A percentile compares a stretch with the other conserved stretches of the same genome.
These are phyloP conservation scores for Diorhabda elongata DNA, from an alignment of 1,140 invertebrate genomes.

Conservation along the genomic window DNA sequence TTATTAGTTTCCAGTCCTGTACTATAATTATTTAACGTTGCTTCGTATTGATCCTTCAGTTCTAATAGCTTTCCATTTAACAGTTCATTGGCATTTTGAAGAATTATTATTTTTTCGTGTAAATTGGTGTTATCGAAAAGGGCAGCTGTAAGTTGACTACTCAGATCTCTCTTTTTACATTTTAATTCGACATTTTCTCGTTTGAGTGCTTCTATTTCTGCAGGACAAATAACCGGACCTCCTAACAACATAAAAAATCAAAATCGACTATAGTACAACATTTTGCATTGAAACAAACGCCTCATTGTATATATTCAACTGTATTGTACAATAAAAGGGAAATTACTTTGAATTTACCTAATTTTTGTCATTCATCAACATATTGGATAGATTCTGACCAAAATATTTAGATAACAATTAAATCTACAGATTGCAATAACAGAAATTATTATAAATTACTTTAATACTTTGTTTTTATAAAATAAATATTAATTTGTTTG, in stretches of 20 bases:
- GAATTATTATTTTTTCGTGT: slow-evolving; percentile 58
- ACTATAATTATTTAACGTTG: slow-evolving; percentile 51
- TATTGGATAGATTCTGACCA: no score
- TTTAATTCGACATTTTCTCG: slow-evolving; percentile 50
- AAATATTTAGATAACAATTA: no score
- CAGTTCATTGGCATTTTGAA: slow-evolving; percentile 61
- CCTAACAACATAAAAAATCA: slow-evolving; percentile 13
- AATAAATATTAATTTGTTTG: no score
- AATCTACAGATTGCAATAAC: no score
- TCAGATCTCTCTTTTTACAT: slow-evolving; percentile 58
- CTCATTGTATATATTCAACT: no score
- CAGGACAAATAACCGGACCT: slow-evolving; percentile 43
- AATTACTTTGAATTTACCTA: no score
- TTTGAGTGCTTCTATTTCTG: slow-evolving; percentile 53
- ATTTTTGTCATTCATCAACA: no score
- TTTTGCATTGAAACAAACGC: no score
- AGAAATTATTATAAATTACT: no score
- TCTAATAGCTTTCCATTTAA: slow-evolving; percentile 61
- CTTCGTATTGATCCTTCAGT: slow-evolving; percentile 59
- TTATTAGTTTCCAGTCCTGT: slow-evolving; percentile 32
- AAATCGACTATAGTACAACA: no score
- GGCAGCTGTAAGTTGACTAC: slow-evolving; percentile 54
- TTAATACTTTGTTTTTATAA: no score
- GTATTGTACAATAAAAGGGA: no score
- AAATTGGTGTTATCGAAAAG: slow-evolving; percentile 57